These are phyloP conservation scores for Colletes collaris DNA, from an alignment of 2,888 invertebrate species.

Conservation along the genomic window DNA sequence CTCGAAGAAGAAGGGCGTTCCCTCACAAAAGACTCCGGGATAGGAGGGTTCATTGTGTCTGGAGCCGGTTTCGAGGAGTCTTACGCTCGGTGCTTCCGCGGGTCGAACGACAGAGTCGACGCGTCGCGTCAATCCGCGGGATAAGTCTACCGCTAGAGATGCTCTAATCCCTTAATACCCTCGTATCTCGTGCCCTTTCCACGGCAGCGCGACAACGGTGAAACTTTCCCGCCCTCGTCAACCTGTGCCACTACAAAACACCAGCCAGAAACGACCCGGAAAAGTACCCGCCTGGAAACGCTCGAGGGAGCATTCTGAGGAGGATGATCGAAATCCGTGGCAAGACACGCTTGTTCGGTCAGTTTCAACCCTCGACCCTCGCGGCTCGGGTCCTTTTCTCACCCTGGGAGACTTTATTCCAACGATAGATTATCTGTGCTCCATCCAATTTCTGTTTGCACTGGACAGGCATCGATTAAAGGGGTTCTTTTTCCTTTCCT, in stretches of 20 bases:
- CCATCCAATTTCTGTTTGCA: no score
- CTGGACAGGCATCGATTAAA: no score
- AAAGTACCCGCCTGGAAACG: slow-evolving; percentile 16
- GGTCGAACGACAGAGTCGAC: slow-evolving; percentile 43
- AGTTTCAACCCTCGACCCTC: no score
- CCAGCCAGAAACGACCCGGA: slow-evolving; percentile 3
- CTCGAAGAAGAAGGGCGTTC: not conserved
- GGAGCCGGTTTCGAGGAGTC: slow-evolving; percentile 27
- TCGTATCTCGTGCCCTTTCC: slow-evolving; percentile 29
- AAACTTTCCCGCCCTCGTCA: slow-evolving; percentile 33
- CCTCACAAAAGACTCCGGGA: slow-evolving; percentile 33
- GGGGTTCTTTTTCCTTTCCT: no score
- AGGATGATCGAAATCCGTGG: slow-evolving; percentile 31
- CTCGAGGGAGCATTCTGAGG: slow-evolving; percentile 21
- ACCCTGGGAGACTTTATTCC: no score
- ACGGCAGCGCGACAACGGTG: not conserved
- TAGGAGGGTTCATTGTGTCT: slow-evolving; percentile 30
- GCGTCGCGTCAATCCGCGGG: slow-evolving; percentile 27
- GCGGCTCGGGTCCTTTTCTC: no score
- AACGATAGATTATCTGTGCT: no score
- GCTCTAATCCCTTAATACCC: slow-evolving; percentile 52
- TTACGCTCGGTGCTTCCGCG: slow-evolving; percentile 16
- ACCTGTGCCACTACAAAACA: slow-evolving; percentile 12
- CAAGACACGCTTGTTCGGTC: not conserved
- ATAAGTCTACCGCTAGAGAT: slow-evolving; percentile 50